Conservation (phyloP, 2,797 vertebrate genomes). For the Pipistrellus nathusii region DNA sequence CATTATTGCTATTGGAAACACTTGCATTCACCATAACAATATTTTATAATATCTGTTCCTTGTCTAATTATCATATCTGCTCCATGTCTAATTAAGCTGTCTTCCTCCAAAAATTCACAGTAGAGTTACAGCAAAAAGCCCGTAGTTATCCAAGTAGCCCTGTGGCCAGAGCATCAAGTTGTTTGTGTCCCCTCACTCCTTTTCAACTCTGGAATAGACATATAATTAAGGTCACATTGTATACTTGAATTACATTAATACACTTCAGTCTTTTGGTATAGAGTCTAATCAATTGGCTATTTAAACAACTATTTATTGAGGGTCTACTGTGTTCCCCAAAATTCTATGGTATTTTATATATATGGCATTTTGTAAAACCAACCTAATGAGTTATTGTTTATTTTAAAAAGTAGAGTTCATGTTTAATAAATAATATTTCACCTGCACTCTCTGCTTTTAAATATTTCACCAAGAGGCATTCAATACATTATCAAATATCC, state of each 20-base stretch:
- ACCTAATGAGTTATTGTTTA: background rate
- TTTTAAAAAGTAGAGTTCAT: slow-evolving; percentile 5
- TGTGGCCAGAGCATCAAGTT: background rate
- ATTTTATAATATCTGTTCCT: slow-evolving; percentile 3
- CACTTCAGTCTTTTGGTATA: background rate
- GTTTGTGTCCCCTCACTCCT: background rate
- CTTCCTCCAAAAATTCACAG: slow-evolving; percentile 27
- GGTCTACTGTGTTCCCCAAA: background rate
- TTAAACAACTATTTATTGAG: background rate
- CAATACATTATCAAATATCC: background rate
- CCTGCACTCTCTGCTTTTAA: background rate
- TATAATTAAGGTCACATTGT: slow-evolving; percentile 28
- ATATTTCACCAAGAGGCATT: slow-evolving; percentile 31
- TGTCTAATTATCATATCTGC: slow-evolving; percentile 37
- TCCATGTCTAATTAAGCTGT: background rate
- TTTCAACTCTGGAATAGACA: slow-evolving; percentile 1
- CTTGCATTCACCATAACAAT: slow-evolving; percentile 2
- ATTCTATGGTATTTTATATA: background rate
- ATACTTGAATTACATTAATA: slow-evolving; percentile 17
- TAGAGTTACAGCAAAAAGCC: slow-evolving; percentile 26
- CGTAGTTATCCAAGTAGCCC: background rate
- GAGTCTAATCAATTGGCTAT: background rate
- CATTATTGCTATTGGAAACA: background rate
- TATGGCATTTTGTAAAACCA: background rate
- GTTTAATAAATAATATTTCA: slow-evolving; percentile 36